phyloP scores from a whole-genome alignment of 1,140 invertebrate genomes.

The Cydia strobilella region DNA sequence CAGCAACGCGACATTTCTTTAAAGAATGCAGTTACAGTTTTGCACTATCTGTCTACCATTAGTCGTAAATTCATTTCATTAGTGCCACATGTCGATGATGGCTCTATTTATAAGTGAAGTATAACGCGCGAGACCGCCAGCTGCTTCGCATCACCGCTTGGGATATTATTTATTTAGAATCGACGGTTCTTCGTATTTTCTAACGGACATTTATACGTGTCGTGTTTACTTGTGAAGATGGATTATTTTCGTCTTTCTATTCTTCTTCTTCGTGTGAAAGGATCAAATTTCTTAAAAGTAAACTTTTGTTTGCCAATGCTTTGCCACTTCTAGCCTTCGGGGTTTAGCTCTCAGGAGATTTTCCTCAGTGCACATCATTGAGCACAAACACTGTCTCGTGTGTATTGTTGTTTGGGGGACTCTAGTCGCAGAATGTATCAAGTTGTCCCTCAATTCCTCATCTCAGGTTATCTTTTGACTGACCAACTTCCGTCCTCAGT shows the following conservation, averaged over 20 bases:
- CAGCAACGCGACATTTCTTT: not conserved
- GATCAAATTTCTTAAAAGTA: not conserved
- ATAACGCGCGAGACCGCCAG: constrained; percentile 18
- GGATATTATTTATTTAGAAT: constrained; percentile 6
- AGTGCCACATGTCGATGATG: constrained; percentile 30
- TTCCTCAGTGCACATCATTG: too few relatives aligned
- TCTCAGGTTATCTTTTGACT: too few relatives aligned
- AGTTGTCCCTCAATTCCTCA: too few relatives aligned
- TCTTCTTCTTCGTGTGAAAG: not conserved
- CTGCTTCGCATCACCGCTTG: constrained; percentile 2
- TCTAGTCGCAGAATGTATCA: too few relatives aligned
- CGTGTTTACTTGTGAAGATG: not conserved
- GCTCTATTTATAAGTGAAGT: constrained; percentile 21
- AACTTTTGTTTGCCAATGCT: not conserved
- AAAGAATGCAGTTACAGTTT: not conserved
- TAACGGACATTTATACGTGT: not conserved
- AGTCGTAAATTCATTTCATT: constrained; percentile 20
- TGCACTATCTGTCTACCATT: not conserved
- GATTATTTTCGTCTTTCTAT: not conserved
- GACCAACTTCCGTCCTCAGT: too few relatives aligned
- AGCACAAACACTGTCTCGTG: too few relatives aligned
- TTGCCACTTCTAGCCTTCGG: not conserved
- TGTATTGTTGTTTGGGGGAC: too few relatives aligned
- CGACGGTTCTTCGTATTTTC: constrained; percentile 8
- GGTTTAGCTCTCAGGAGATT: not conserved